These are phyloP conservation scores for Julus scandinavius DNA, from an alignment of 2,888 invertebrate species.

Conservation along the genomic window DNA sequence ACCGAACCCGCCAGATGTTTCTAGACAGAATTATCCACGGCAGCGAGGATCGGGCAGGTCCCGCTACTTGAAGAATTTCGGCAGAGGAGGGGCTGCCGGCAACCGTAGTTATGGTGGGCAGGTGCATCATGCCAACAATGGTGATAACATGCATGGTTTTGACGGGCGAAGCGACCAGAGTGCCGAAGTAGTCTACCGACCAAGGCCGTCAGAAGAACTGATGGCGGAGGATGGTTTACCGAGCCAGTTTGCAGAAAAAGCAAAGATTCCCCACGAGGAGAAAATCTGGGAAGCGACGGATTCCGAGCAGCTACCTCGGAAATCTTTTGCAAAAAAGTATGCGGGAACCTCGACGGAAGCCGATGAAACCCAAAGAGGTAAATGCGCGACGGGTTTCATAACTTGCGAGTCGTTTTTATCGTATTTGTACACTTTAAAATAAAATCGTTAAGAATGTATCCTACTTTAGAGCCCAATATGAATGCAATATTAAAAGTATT, in stretches of 20 bases:
- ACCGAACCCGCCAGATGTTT: not conserved
- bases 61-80: not conserved
- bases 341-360: not conserved
- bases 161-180: not conserved
- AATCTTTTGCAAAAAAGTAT: not conserved
- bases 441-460: no score
- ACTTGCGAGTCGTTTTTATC: not conserved
- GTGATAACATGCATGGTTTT: not conserved
- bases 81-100: not conserved
- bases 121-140: not conserved
- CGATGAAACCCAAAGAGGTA: constrained; percentile 52
- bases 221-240: not conserved
- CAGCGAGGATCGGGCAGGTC: not conserved
- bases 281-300: not conserved
- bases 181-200: not conserved
- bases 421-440: not conserved
- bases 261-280: not conserved
- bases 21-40: not conserved
- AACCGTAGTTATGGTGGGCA: not conserved
- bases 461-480: no score
- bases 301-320: not conserved
- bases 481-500: no score
- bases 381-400: not conserved
- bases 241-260: not conserved
- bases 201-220: not conserved